These are phyloP conservation scores for Lasioglossum albipes DNA, from an alignment of 1,140 invertebrate species.

Conservation along the genomic window DNA sequence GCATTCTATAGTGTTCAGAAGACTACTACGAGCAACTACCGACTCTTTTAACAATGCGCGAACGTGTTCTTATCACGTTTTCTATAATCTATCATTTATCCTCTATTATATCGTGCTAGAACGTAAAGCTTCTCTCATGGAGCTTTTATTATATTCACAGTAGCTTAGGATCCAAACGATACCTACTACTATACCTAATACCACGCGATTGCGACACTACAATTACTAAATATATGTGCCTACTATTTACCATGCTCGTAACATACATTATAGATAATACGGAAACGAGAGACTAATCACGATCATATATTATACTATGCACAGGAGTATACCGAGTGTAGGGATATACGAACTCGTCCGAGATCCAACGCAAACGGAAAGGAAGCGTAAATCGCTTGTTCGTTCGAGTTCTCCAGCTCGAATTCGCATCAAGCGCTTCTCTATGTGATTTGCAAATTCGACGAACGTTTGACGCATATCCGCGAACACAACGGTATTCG, in stretches of 20 bases:
- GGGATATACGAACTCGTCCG: conserved; percentile 52
- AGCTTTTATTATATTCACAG: conserved; percentile 2
- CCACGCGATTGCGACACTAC: no score
- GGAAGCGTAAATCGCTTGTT: conserved; percentile 1
- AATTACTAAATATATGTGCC: no score
- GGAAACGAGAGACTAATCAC: no score
- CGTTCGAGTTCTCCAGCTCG: conserved; percentile 68
- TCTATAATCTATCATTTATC: neutral
- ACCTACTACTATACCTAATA: no score
- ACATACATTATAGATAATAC: no score
- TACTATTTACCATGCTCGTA: no score
- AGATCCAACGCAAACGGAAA: conserved; percentile 1
- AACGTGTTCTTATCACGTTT: neutral
- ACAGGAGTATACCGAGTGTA: conserved; percentile 37
- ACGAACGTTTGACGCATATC: conserved; percentile 47
- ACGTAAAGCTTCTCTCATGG: no score
- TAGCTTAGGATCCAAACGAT: conserved; percentile 60
- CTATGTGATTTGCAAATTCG: conserved; percentile 65
- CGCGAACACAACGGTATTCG: neutral
- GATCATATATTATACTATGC: no score
- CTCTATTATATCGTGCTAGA: neutral
- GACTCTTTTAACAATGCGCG: neutral
- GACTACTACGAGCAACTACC: neutral
- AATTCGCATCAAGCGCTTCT: conserved; percentile 72
- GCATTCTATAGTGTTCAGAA: neutral